phyloP scores from a whole-genome alignment of 2,888 invertebrate species.

The Tribolium freemani region DNA sequence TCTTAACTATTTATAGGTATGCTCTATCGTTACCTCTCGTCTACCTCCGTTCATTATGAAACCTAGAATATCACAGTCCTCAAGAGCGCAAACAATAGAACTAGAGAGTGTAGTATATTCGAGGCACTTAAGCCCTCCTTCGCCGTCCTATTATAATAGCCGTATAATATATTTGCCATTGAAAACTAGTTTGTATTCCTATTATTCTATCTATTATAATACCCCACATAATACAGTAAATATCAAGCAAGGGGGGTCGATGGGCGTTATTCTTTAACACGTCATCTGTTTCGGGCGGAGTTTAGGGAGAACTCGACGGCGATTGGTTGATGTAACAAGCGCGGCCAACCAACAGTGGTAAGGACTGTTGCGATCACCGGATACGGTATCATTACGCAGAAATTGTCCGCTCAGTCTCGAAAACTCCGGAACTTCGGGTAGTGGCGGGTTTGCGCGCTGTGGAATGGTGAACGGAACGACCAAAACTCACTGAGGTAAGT shows the following conservation, averaged over 20 bases:
- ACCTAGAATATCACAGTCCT: constrained; percentile 55
- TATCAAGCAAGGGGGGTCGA: constrained; percentile 58
- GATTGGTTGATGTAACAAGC: constrained; percentile 64
- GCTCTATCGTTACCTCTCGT: neutral
- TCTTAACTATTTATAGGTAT: neutral
- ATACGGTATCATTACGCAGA: constrained; percentile 60
- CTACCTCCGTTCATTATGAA: constrained; percentile 17
- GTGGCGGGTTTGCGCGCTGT: constrained; percentile 24
- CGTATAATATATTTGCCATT: constrained; percentile 65
- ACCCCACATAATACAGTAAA: constrained; percentile 66
- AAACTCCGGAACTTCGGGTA: constrained; percentile 38
- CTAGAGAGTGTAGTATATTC: constrained; percentile 44
- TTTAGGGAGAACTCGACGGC: constrained; percentile 33
- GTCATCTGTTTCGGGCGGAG: constrained; percentile 54
- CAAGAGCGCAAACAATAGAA: constrained; percentile 55
- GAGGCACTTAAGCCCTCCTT: constrained; percentile 52
- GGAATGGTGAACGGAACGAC: constrained; percentile 12
- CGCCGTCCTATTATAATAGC: constrained; percentile 61
- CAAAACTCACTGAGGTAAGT: neutral
- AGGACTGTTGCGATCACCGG: constrained; percentile 61
- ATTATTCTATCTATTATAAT: constrained; percentile 64
- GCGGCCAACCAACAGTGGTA: constrained; percentile 65
- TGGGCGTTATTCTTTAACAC: constrained; percentile 53
- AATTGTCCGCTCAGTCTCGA: constrained; percentile 55
- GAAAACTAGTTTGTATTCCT: constrained; percentile 67